These are phyloP conservation scores for Drosophila melanosoma DNA, from an alignment of 2,888 invertebrate species.

Conservation along the genomic window DNA sequence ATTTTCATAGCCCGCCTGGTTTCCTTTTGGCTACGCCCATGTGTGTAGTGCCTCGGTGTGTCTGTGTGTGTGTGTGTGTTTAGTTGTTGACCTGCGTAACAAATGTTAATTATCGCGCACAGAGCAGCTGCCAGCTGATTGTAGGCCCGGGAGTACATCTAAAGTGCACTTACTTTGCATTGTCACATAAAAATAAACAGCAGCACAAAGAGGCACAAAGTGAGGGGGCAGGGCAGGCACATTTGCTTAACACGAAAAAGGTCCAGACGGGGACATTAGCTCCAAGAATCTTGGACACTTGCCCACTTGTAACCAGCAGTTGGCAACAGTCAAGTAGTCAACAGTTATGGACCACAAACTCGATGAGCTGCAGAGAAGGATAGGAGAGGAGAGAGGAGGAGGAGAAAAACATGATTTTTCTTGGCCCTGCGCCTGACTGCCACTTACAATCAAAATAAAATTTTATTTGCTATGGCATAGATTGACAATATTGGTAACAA, in stretches of 20 bases:
- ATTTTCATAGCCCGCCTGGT: neutral
- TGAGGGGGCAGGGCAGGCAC: neutral
- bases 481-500: constrained; percentile 48
- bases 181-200: constrained; percentile 75
- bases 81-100: constrained; percentile 59
- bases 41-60: neutral
- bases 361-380: constrained; percentile 19
- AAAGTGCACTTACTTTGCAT: constrained; percentile 78
- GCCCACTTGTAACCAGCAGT: constrained; percentile 55
- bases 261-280: constrained; percentile 66
- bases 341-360: constrained; percentile 69
- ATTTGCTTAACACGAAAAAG: constrained; percentile 46
- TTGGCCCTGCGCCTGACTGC: constrained; percentile 42
- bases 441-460: constrained; percentile 71
- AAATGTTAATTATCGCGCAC: constrained; percentile 64
- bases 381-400: neutral
- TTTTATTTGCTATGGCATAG: constrained; percentile 59
- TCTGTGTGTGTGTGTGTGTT: constrained; percentile 16
- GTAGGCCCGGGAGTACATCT: constrained; percentile 57
- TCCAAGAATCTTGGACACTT: constrained; percentile 63
- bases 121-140: constrained; percentile 62
- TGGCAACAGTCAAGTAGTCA: constrained; percentile 35
- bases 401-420: constrained; percentile 12
- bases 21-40: neutral
- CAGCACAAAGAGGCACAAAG: constrained; percentile 28